A percentile compares a stretch with the other conserved stretches of the same genome.
Conservation (phyloP, 2,797 vertebrate genomes). For the Antennarius maculatus region DNA sequence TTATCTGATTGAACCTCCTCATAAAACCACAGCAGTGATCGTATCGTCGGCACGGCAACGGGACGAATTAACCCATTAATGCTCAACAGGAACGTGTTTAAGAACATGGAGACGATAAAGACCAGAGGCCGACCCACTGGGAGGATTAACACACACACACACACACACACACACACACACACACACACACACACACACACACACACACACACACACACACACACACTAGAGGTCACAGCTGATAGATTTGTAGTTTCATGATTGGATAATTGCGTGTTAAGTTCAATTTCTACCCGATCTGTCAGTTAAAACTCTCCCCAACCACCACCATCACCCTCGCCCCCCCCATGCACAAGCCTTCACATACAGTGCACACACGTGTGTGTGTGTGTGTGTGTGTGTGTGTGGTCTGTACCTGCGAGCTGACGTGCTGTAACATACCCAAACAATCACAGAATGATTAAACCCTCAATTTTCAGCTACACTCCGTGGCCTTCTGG, state of each 20-base stretch:
- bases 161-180: too few relatives aligned
- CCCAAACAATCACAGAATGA: conserved; percentile 76
- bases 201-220: too few relatives aligned
- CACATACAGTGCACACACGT: conserved; percentile 11
- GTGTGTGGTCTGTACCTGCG: conserved; percentile 41
- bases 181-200: too few relatives aligned
- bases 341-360: conserved; percentile 4
- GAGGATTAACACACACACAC: conserved; percentile 64
- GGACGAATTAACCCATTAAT: conserved; percentile 93
- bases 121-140: conserved; percentile 74
- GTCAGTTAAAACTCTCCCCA: neutral
- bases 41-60: conserved; percentile 85
- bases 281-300: conserved; percentile 3
- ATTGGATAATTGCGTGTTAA: conserved; percentile 42
- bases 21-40: conserved; percentile 81
- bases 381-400: conserved; percentile 17
- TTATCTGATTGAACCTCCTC: conserved; percentile 87
- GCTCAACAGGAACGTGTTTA: conserved; percentile 83
- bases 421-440: conserved; percentile 71
- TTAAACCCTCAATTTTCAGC: conserved; percentile 68
- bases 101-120: conserved; percentile 77
- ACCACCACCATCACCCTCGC: neutral
- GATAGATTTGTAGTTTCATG: conserved; percentile 38
- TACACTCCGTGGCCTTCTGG: conserved; percentile 30
- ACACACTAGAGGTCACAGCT: conserved; percentile 16